A percentile compares a stretch with the other conserved stretches of the same genome.
These are phyloP conservation scores for Macrobrachium nipponense DNA, from an alignment of 1,140 invertebrate genomes.

Conservation along the genomic window DNA sequence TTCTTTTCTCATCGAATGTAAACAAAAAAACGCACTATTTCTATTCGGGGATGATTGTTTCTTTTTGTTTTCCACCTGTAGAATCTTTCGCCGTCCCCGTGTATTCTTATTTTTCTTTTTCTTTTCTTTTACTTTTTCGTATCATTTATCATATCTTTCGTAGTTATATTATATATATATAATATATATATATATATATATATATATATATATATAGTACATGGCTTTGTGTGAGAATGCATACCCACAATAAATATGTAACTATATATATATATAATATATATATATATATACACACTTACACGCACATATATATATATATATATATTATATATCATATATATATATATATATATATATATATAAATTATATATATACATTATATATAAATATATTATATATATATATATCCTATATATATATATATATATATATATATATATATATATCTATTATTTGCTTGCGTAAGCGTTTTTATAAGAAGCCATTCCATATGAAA, in stretches of 20 bases:
- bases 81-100: no score
- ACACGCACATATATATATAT: slow-evolving; percentile 2
- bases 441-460: background rate
- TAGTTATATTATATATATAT: no score
- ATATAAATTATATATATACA: background rate
- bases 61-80: no score
- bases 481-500: no score
- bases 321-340: slow-evolving; percentile 14
- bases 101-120: no score
- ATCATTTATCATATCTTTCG: background rate
- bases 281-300: background rate
- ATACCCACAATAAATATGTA: no score
- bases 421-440: slow-evolving; percentile 21
- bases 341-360: background rate
- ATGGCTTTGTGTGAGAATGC: no score
- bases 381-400: slow-evolving; percentile 22
- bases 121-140: no score
- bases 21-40: no score
- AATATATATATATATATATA: background rate
- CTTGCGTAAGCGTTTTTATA: background rate
- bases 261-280: background rate
- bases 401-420: background rate
- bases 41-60: no score
- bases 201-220: slow-evolving; percentile 5
- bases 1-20: no score